phyloP scores from a whole-genome alignment of 1,140 invertebrate genomes.

The Eurosta solidaginis region DNA sequence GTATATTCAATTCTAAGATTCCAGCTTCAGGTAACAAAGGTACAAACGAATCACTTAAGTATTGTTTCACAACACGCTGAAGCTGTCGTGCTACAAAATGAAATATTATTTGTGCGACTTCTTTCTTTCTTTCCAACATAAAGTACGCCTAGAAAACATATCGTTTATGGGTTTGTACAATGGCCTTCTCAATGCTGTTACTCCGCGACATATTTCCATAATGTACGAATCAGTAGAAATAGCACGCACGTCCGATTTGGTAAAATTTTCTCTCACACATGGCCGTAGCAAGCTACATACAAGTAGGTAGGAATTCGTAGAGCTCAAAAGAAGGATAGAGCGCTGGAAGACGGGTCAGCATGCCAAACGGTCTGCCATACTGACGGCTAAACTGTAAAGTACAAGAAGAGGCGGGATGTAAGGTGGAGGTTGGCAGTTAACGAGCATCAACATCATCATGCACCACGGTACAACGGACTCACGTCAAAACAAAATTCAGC shows the following conservation, averaged over 20 bases:
- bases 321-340: not conserved
- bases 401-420: not conserved
- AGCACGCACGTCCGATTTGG: slow-evolving; percentile 19
- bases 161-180: not conserved
- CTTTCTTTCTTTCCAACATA: slow-evolving; percentile 1
- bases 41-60: not conserved
- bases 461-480: slow-evolving; percentile 2
- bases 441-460: not conserved
- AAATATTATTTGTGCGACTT: not conserved
- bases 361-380: not conserved
- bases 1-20: slow-evolving; percentile 19
- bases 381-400: no score
- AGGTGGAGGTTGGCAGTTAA: not conserved
- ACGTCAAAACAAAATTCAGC: slow-evolving; percentile 4
- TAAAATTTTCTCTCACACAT: not conserved
- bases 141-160: not conserved
- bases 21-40: not conserved
- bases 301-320: not conserved
- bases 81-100: not conserved
- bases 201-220: slow-evolving; percentile 8
- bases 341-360: not conserved
- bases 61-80: not conserved
- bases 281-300: not conserved
- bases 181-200: slow-evolving; percentile 14
- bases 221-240: not conserved